Conservation (phyloP, 64 coral and sea anemone species). For the Acropora yongei region DNA sequence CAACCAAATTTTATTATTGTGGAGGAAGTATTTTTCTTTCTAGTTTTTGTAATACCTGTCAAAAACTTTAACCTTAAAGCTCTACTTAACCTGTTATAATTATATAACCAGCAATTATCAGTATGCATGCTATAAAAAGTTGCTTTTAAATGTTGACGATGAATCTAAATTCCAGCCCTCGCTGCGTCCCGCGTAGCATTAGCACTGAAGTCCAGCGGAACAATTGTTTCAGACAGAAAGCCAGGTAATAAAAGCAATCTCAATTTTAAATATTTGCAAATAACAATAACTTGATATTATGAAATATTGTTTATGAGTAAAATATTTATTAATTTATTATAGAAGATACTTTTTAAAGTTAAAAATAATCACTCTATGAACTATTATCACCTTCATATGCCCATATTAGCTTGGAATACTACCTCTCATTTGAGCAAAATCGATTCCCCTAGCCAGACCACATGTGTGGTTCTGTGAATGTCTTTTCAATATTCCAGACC, state of each 20-base stretch:
- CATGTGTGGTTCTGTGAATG: too few species aligned
- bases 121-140: background rate
- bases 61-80: background rate
- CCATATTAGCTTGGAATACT: too few species aligned
- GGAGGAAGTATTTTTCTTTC: background rate
- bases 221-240: constrained; percentile 22
- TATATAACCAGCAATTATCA: background rate
- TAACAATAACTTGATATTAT: background rate
- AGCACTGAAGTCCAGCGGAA: constrained; percentile 15
- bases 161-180: constrained; percentile 22
- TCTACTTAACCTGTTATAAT: background rate
- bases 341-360: too few species aligned
- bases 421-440: too few species aligned
- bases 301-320: too few species aligned
- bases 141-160: constrained; percentile 19
- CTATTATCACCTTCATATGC: too few species aligned
- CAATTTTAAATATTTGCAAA: background rate
- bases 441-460: too few species aligned
- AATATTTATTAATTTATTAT: too few species aligned
- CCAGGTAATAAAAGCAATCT: constrained; percentile 12
- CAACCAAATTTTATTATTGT: background rate
- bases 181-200: constrained; percentile 6
- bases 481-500: too few species aligned
- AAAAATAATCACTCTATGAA: too few species aligned
- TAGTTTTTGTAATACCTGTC: background rate